Base-by-base conservation (phyloP, 2,888 invertebrate genomes). In the Hirudinaria manillensis region DNA sequence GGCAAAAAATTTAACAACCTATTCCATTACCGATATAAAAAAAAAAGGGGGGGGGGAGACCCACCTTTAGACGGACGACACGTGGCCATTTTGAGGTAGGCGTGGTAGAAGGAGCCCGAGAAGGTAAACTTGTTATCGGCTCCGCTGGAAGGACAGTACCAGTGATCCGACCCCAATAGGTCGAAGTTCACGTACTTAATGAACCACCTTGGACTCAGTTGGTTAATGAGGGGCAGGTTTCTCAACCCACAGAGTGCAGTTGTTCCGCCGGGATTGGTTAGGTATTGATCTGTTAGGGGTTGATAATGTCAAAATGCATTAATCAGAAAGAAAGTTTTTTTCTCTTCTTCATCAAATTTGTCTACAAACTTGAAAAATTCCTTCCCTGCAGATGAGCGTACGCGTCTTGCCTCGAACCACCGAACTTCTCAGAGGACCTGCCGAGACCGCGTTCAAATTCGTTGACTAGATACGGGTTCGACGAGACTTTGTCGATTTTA, bases 101-200 rank as follows among this genome's bases (percentile, higher is more conserved):
- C 77, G 68, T 78, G 70, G 67, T 78, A 78, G 61, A 72, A 77
- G 7, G 78, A 78, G 38, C 78, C 78, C 29, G 32, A 16, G 75
- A 78, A 77, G 2, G 77, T 75, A 71, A 77, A 78, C 38, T 32
- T 34, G 67, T 75, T 75, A 32, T 38, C 38, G 56, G 51, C 66
- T 6, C 32, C 71, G 27, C 45, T 32, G 24, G 67, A 36, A 24
- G 76, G 51, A 55, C 79, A 79, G 19, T 53, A 55, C 68, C 65
- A 56, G 51, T 75, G 70, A 16, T 77, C 78, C 4, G 70, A 13
- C 21, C 77, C 77, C 34, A 51, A 21, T 7, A 77, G 78, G 53
- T 79, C 78, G 32, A 79, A 66, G 36, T 73, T 76, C 19, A 78
- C 73, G 34, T 67, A 68, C 75, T 77, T 77, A 56, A 79, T 27